phyloP scores from a whole-genome alignment of 2,797 vertebrate genomes.

The Schizopygopsis malacanthus region DNA sequence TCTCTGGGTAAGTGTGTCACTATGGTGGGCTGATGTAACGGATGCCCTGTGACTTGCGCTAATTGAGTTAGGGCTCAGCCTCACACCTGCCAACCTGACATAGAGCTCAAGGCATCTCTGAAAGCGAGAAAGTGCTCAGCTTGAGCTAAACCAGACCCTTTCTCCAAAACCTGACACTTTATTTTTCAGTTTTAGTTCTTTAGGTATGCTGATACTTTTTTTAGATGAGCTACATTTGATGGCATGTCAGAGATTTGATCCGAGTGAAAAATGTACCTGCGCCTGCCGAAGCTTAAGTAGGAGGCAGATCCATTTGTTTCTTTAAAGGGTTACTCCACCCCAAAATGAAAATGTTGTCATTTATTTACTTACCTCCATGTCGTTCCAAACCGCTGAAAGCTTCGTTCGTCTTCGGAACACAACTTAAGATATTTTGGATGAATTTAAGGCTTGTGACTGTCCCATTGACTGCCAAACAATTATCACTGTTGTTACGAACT shows the following conservation, averaged over 20 bases:
- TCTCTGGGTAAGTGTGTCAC: constrained; percentile 28
- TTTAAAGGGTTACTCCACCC: neutral
- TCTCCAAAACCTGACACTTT: neutral
- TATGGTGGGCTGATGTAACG: constrained; percentile 26
- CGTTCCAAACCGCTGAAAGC: too few species aligned
- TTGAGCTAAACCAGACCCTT: constrained; percentile 20
- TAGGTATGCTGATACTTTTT: constrained; percentile 5
- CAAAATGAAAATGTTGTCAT: too few species aligned
- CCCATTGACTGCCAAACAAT: too few species aligned
- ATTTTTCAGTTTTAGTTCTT: constrained; percentile 23
- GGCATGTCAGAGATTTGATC: constrained; percentile 24
- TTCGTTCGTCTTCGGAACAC: too few species aligned
- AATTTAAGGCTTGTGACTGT: too few species aligned
- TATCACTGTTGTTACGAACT: too few species aligned
- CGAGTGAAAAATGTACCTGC: constrained; percentile 20
- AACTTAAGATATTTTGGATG: too few species aligned
- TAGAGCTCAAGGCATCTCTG: neutral
- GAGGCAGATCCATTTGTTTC: constrained; percentile 21
- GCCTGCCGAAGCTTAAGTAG: neutral
- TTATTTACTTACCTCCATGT: too few species aligned
- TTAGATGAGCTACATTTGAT: constrained; percentile 11
- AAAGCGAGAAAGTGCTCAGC: neutral
- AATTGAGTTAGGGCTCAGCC: constrained; percentile 42
- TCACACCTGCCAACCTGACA: constrained; percentile 30
- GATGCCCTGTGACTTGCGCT: constrained; percentile 33